These are phyloP conservation scores for Anastatus disparis DNA, from an alignment of 1,140 invertebrate genomes.

Conservation along the genomic window DNA sequence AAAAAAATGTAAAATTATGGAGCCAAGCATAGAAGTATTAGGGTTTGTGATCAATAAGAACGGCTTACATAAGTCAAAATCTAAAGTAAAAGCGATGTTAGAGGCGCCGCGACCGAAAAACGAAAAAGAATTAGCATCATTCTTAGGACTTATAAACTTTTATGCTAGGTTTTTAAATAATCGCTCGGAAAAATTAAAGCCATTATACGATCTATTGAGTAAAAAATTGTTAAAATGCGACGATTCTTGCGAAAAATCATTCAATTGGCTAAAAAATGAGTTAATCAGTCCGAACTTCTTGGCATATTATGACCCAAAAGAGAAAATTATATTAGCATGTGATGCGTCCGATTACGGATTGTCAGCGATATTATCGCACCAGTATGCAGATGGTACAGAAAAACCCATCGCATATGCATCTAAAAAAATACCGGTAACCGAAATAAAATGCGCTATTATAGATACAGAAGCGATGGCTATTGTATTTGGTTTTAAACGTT, in stretches of 20 bases:
- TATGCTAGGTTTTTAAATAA: not conserved
- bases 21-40: conserved; percentile 32
- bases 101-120: not conserved
- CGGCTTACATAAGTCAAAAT: conserved; percentile 23
- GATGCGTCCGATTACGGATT: not conserved
- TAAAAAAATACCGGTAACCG: not conserved
- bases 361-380: not conserved
- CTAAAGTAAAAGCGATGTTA: no score
- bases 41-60: conserved; percentile 15
- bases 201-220: not conserved
- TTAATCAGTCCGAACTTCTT: not conserved
- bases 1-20: no score
- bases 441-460: conserved; percentile 1
- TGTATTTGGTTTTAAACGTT: not conserved
- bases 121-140: not conserved
- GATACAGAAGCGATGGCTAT: conserved; percentile 14
- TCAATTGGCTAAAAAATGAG: not conserved
- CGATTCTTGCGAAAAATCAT: not conserved
- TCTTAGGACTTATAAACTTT: not conserved
- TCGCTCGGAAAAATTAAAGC: not conserved
- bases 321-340: not conserved
- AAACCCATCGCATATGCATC: conserved; percentile 1
- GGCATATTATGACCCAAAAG: conserved; percentile 3
- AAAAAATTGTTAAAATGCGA: not conserved
- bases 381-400: not conserved